Evolutionary conservation across 2,888 invertebrate genomes (phyloP).

Genomic region (Tanaodytes sp.): DNA sequence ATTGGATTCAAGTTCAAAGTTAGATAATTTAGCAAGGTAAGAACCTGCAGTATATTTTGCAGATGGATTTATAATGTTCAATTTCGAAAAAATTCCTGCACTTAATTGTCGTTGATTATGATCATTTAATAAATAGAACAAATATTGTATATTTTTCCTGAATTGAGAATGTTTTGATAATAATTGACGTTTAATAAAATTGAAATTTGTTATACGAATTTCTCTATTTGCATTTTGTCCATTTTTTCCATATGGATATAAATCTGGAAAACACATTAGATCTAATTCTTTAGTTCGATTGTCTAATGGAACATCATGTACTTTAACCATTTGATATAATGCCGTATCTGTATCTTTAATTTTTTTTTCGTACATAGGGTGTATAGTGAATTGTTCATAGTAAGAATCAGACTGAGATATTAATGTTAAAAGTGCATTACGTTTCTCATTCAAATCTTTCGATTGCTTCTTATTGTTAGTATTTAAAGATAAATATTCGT

Average conservation of each 20-base stretch:
- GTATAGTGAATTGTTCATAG: conserved; percentile 27
- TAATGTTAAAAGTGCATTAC: conserved; percentile 3
- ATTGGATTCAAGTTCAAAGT: conserved; percentile 48
- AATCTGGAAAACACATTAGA: conserved; percentile 13
- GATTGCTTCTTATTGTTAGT: too few species aligned
- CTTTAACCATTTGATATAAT: conserved; percentile 51
- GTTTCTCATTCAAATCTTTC: conserved; percentile 3
- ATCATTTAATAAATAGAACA: conserved; percentile 58
- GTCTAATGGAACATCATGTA: conserved; percentile 45
- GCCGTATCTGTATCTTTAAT: conserved; percentile 17
- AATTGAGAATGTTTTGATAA: conserved; percentile 56
- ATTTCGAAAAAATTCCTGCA: conserved; percentile 53
- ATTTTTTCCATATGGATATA: conserved; percentile 49
- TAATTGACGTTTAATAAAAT: conserved; percentile 45
- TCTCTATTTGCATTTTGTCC: conserved; percentile 17
- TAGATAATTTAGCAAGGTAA: conserved; percentile 8
- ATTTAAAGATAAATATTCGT: too few species aligned
- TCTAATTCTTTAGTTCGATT: conserved; percentile 36
- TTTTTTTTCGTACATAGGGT: too few species aligned
- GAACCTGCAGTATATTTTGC: conserved; percentile 37
- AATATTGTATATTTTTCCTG: conserved; percentile 56
- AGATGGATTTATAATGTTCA: conserved; percentile 50
- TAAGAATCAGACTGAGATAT: background rate
- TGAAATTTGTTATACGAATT: too few species aligned
- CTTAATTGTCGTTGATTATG: conserved; percentile 54